phyloP scores from a whole-genome alignment of 2,888 invertebrate genomes.

The Eupeodes luniger region DNA sequence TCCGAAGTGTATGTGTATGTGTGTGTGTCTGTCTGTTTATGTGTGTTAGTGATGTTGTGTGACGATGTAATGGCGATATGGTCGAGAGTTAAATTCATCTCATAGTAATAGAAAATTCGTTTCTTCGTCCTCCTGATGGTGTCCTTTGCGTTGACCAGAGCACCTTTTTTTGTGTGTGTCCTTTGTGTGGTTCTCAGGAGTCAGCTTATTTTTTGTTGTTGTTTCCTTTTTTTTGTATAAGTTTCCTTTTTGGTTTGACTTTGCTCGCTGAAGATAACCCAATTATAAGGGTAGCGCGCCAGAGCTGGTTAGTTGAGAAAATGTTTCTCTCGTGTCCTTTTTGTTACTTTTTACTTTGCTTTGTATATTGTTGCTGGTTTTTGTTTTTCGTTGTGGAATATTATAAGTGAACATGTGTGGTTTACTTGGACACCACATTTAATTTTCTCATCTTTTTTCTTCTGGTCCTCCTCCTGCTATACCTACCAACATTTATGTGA shows the following conservation, averaged over 20 bases:
- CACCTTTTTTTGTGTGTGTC: conserved; percentile 14
- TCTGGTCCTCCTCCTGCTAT: background rate
- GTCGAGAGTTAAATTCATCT: conserved; percentile 52
- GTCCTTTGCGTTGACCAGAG: conserved; percentile 37
- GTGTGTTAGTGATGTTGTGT: background rate
- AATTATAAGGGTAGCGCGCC: conserved; percentile 52
- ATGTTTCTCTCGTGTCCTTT: background rate
- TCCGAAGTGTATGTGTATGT: background rate
- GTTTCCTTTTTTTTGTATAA: conserved; percentile 8
- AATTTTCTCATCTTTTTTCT: conserved; percentile 23
- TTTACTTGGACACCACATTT: conserved; percentile 44
- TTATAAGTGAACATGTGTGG: conserved; percentile 55
- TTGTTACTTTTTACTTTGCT: conserved; percentile 2
- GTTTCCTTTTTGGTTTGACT: conserved; percentile 17
- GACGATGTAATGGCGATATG: background rate
- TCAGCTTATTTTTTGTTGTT: conserved; percentile 12
- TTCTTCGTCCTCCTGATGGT: conserved; percentile 4
- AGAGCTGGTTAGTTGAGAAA: conserved; percentile 10
- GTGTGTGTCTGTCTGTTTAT: background rate
- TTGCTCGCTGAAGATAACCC: conserved; percentile 50
- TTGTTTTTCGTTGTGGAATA: background rate
- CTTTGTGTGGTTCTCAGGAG: conserved; percentile 48
- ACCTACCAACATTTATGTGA: background rate
- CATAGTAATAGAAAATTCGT: conserved; percentile 33
- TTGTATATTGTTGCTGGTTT: background rate